Conservation (phyloP, 2,888 invertebrate genomes). For the Megastigmus dorsalis region DNA sequence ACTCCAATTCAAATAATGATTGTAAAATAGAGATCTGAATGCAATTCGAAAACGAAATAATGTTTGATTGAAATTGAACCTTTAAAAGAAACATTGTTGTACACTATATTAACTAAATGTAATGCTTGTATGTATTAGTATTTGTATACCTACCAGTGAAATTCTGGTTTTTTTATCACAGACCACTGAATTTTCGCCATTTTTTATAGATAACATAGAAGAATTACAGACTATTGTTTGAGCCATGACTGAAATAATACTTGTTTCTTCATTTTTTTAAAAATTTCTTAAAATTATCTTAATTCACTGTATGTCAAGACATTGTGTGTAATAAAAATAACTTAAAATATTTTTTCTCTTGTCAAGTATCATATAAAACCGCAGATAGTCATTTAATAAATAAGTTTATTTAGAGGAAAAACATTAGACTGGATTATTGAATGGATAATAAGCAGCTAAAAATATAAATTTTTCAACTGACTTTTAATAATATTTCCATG, state of each 20-base stretch:
- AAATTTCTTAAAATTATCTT: neutral
- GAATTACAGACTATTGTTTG: conserved; percentile 1
- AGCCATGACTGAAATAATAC: conserved; percentile 17
- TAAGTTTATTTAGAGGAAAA: too few relatives aligned
- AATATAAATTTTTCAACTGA: too few relatives aligned
- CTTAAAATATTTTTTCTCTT: neutral
- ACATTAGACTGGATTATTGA: too few relatives aligned
- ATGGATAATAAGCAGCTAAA: neutral
- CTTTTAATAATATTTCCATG: neutral
- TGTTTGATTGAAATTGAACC: conserved; percentile 61
- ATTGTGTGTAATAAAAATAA: neutral
- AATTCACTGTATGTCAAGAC: conserved; percentile 23
- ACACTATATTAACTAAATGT: too few relatives aligned
- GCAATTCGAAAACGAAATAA: conserved; percentile 54
- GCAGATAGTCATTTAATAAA: neutral
- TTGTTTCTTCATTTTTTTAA: conserved; percentile 25
- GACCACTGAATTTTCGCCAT: conserved; percentile 68
- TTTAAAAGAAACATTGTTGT: too few relatives aligned
- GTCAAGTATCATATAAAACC: too few relatives aligned
- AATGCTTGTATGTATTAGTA: too few relatives aligned
- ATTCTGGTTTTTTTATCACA: conserved; percentile 60
- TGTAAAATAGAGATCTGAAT: conserved; percentile 82
- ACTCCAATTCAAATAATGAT: conserved; percentile 85
- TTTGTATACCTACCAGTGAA: conserved; percentile 62
- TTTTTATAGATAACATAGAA: conserved; percentile 25